Percentiles rank a stretch among this genome's conserved stretches.
Evolutionary conservation across 2,113 vertebrate species (phyloP).

Genomic region (Theristicus caerulescens): DNA sequence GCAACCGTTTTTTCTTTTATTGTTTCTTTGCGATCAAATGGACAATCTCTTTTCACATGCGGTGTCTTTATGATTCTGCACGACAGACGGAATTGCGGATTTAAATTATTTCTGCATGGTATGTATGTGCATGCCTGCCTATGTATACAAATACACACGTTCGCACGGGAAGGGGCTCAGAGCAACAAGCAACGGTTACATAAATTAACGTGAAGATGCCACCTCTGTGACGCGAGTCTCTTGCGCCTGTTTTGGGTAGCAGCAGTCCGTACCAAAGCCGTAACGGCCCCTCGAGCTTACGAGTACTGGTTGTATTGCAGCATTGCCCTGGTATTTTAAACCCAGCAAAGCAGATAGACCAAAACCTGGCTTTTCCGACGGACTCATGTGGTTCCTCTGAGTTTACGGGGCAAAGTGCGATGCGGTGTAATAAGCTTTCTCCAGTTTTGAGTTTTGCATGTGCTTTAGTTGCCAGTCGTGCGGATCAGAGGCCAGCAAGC

Average conservation of each 20-base stretch:
- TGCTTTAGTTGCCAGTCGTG: neutral
- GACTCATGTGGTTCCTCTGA: neutral
- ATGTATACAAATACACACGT: fast-evolving
- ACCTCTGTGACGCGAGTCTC: neutral
- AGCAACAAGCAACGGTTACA: fast-evolving
- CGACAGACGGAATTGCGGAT: neutral
- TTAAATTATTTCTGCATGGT: fast-evolving
- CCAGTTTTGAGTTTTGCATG: fast-evolving
- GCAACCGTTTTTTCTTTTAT: neutral
- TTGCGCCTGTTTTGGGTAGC: neutral
- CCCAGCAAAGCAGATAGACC: neutral
- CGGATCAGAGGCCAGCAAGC: neutral
- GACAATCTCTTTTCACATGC: neutral
- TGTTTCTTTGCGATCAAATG: neutral
- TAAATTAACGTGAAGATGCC: neutral
- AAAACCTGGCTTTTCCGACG: fast-evolving
- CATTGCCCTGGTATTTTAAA: no score
- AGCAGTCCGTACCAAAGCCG: neutral
- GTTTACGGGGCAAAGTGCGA: fast-evolving
- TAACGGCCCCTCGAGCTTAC: neutral
- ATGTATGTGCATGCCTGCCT: fast-evolving
- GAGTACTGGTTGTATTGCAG: fast-evolving
- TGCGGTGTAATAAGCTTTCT: fast-evolving
- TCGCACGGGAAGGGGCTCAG: neutral
- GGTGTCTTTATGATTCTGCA: neutral